Evolutionary conservation across 2,888 invertebrate species (phyloP).

Genomic region (Epistrophe eligans): DNA sequence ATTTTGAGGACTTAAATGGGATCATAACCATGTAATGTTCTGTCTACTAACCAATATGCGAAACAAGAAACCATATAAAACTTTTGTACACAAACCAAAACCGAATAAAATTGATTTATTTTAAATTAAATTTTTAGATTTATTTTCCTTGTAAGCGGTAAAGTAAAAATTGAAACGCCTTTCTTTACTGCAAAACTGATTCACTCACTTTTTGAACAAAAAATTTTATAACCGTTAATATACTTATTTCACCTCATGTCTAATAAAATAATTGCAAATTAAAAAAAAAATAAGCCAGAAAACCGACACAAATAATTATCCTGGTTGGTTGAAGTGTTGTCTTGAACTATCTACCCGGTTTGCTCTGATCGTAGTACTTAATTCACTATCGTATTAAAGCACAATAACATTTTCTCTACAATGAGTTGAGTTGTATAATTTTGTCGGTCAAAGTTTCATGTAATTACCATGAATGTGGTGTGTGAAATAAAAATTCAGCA

Average conservation of each 20-base stretch:
- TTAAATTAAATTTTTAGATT: too few relatives aligned
- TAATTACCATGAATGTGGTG: conserved; percentile 7
- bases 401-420: not conserved
- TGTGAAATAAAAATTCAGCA: conserved; percentile 16
- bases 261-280: not conserved
- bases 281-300: not conserved
- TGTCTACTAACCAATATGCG: too few relatives aligned
- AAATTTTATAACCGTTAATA: not conserved
- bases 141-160: too few relatives aligned
- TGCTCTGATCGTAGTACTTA: not conserved
- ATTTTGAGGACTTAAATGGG: too few relatives aligned
- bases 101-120: too few relatives aligned
- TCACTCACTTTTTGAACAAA: not conserved
- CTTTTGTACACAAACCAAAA: too few relatives aligned
- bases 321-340: conserved; percentile 5
- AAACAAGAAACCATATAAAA: too few relatives aligned
- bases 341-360: conserved; percentile 33
- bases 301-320: not conserved
- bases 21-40: too few relatives aligned
- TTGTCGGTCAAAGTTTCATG: not conserved
- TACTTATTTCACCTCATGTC: not conserved
- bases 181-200: not conserved
- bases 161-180: not conserved
- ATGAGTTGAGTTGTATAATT: conserved; percentile 59
- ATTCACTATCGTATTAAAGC: conserved; percentile 5